phyloP scores from a whole-genome alignment of 1,140 invertebrate species.

The Pseudomyrmex dendroicus region DNA sequence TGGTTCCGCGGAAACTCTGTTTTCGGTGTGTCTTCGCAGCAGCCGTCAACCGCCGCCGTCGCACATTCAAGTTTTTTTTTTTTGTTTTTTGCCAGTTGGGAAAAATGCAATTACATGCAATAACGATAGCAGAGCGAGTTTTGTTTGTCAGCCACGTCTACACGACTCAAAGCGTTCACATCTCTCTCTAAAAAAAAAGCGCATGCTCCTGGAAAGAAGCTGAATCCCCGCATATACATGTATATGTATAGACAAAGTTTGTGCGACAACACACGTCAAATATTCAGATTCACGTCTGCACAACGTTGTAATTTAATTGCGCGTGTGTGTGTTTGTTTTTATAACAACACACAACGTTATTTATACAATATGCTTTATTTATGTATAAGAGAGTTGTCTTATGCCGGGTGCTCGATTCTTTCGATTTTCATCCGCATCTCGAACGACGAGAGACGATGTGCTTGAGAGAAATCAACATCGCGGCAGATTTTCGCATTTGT shows the following conservation, averaged over 20 bases:
- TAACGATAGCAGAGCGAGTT: constrained; percentile 59
- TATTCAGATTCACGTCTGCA: background rate
- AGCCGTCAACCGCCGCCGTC: constrained; percentile 12
- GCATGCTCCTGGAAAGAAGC: constrained; percentile 68
- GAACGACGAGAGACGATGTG: constrained; percentile 1
- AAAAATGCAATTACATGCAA: constrained; percentile 70
- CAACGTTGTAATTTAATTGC: constrained; percentile 13
- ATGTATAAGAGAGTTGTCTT: background rate
- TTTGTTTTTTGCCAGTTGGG: constrained; percentile 31
- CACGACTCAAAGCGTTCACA: constrained; percentile 47
- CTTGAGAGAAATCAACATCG: constrained; percentile 17
- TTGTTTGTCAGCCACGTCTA: constrained; percentile 64
- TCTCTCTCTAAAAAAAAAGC: constrained; percentile 63
- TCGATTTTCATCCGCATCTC: background rate
- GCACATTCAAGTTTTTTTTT: constrained; percentile 22
- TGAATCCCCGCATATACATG: constrained; percentile 29
- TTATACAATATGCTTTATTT: background rate
- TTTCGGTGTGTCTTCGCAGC: constrained; percentile 19
- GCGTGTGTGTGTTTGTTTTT: background rate
- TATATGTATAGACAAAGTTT: no score
- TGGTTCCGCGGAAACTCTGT: constrained; percentile 8
- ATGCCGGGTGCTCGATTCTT: background rate
- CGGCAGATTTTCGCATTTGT: background rate
- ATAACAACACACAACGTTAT: background rate
- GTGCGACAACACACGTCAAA: background rate